Evolutionary conservation across 2,888 invertebrate species (phyloP).

Genomic region (Ypsolopha sequella): DNA sequence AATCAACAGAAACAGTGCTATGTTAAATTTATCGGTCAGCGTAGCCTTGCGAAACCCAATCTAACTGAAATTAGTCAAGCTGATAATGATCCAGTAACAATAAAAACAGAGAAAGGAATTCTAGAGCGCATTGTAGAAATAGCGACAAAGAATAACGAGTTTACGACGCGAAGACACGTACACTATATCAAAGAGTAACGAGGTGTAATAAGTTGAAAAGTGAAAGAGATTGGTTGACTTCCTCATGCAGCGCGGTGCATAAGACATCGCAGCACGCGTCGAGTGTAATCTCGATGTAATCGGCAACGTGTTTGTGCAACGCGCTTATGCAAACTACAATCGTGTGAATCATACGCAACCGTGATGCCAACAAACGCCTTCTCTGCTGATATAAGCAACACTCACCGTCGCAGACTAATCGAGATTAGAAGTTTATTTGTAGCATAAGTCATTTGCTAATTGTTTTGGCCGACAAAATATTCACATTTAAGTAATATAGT

Average conservation of each 20-base stretch:
- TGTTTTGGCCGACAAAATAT: too few relatives aligned
- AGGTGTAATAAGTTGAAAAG: constrained; percentile 15
- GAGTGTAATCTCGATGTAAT: constrained; percentile 50
- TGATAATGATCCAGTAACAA: not conserved
- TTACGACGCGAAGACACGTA: constrained; percentile 11
- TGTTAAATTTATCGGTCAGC: too few relatives aligned
- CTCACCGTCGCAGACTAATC: too few relatives aligned
- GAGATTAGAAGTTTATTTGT: too few relatives aligned
- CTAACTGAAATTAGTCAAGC: not conserved
- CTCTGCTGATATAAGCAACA: too few relatives aligned
- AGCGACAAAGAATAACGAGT: constrained; percentile 10
- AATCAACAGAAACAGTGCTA: too few relatives aligned
- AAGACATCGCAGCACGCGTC: constrained; percentile 52
- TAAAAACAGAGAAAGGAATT: not conserved
- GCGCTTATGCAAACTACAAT: constrained; percentile 57
- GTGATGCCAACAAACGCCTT: constrained; percentile 17
- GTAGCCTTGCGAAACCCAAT: not conserved
- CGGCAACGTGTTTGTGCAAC: constrained; percentile 52
- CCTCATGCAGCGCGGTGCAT: constrained; percentile 33
- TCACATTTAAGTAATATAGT: too few relatives aligned
- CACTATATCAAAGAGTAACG: not conserved
- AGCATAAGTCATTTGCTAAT: too few relatives aligned
- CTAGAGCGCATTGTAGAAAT: too few relatives aligned
- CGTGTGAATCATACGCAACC: constrained; percentile 47
- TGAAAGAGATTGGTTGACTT: constrained; percentile 50